These are phyloP conservation scores for Huso huso DNA, from an alignment of 2,797 vertebrate genomes.

Conservation along the genomic window DNA sequence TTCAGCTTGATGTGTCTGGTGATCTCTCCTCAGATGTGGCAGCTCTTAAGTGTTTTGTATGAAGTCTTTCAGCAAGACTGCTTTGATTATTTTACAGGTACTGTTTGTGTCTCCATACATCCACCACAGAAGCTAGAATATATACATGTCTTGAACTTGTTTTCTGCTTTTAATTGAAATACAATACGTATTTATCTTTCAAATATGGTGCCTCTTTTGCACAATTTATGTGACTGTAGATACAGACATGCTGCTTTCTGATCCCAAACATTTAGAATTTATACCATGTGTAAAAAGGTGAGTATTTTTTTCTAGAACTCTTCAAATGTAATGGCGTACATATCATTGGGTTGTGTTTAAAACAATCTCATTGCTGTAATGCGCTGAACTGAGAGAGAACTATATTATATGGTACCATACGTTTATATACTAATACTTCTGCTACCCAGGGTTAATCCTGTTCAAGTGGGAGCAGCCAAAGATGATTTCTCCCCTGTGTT, in stretches of 20 bases:
- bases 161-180: not conserved
- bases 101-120: too few relatives aligned
- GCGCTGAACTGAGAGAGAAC: too few relatives aligned
- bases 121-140: too few relatives aligned
- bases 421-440: too few relatives aligned
- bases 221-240: slow-evolving; percentile 96
- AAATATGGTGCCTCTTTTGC: slow-evolving; percentile 98
- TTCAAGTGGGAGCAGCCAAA: too few relatives aligned
- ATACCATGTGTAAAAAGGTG: slow-evolving; percentile 97
- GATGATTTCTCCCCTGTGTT: too few relatives aligned
- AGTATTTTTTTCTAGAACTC: slow-evolving; percentile 18
- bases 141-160: not conserved
- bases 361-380: too few relatives aligned
- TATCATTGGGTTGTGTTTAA: too few relatives aligned
- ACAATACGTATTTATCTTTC: slow-evolving; percentile 18
- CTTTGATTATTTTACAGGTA: slow-evolving; percentile 95
- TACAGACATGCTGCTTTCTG: slow-evolving; percentile 81
- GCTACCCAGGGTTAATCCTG: too few relatives aligned
- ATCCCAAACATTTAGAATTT: slow-evolving; percentile 92
- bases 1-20: slow-evolving; percentile 89
- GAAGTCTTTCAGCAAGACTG: slow-evolving; percentile 93
- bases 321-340: too few relatives aligned
- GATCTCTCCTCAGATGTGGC: slow-evolving; percentile 95
- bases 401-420: too few relatives aligned
- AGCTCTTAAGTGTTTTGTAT: slow-evolving; percentile 82